Conservation (phyloP, 2,797 vertebrate genomes). For the Micropoecilia bifurca region DNA sequence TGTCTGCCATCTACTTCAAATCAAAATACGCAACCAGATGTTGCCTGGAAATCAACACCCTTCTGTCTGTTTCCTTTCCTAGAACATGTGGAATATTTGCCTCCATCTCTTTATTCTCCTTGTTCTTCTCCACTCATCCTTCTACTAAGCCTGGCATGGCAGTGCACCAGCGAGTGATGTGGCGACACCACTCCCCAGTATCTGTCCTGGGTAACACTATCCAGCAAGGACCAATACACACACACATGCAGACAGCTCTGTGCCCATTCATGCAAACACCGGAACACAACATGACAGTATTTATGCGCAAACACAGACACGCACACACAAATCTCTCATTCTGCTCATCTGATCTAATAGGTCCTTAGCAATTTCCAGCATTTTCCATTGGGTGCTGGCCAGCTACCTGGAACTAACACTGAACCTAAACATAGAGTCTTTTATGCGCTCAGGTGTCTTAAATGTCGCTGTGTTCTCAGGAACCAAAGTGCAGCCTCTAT, state of each 20-base stretch:
- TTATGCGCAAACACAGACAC: constrained; percentile 54
- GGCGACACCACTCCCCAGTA: background rate
- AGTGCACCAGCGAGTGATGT: constrained; percentile 25
- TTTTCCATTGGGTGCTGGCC: constrained; percentile 63
- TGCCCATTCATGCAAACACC: constrained; percentile 58
- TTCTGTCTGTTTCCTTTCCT: background rate
- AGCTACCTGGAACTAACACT: constrained; percentile 55
- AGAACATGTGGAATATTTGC: background rate
- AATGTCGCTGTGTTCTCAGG: constrained; percentile 44
- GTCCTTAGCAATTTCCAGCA: constrained; percentile 46
- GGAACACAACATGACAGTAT: constrained; percentile 67
- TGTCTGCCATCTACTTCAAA: constrained; percentile 1
- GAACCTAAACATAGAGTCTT: constrained; percentile 64
- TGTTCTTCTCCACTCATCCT: background rate
- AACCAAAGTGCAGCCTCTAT: constrained; percentile 65
- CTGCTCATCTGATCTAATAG: constrained; percentile 51
- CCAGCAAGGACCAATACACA: constrained; percentile 8
- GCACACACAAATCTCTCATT: constrained; percentile 43
- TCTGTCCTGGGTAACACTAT: constrained; percentile 42
- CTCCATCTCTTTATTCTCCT: background rate
- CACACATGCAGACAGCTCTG: constrained; percentile 31
- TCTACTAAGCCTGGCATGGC: constrained; percentile 2
- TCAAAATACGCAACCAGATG: constrained; percentile 4
- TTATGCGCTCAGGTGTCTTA: constrained; percentile 67
- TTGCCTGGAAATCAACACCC: background rate